A percentile compares a stretch with the other conserved stretches of the same genome.
Evolutionary conservation across 2,797 vertebrate genomes (phyloP).

Genomic region (Antrozous pallidus): DNA sequence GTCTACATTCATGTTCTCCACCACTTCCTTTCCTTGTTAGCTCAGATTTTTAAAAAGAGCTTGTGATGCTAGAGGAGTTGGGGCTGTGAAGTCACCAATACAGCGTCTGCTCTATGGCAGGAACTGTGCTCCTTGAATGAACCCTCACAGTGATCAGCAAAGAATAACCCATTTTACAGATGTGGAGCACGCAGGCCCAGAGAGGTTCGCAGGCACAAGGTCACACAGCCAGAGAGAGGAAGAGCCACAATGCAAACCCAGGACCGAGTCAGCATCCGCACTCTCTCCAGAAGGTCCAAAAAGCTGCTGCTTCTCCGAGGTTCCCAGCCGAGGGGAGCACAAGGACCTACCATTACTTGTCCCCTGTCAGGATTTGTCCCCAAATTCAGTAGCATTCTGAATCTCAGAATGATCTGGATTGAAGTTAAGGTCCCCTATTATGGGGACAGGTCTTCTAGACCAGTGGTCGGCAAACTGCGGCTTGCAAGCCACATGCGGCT

Average conservation of each 20-base stretch:
- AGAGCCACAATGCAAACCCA: not conserved
- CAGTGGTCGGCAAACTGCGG: too few species aligned
- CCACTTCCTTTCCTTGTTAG: not conserved
- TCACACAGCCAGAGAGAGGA: not conserved
- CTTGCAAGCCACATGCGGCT: too few species aligned
- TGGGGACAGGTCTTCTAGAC: not conserved
- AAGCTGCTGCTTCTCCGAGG: not conserved
- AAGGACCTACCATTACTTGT: not conserved
- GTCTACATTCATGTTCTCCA: not conserved
- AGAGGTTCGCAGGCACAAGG: not conserved
- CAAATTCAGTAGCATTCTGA: not conserved
- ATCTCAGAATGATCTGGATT: not conserved
- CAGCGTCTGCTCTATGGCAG: not conserved
- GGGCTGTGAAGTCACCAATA: not conserved
- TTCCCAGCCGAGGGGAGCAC: not conserved
- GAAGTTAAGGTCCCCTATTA: not conserved
- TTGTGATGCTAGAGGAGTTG: too few species aligned
- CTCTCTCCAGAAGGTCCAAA: not conserved
- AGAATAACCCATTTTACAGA: not conserved
- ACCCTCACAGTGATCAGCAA: not conserved
- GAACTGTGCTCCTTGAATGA: not conserved
- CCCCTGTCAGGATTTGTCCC: not conserved
- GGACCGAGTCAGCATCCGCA: not conserved
- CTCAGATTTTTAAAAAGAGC: not conserved
- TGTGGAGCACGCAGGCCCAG: not conserved